Evolutionary conservation across 2,888 invertebrate genomes (phyloP), one percentile per base, ranked within the genome.

Genomic region (Pharmacophagus antenor): DNA sequence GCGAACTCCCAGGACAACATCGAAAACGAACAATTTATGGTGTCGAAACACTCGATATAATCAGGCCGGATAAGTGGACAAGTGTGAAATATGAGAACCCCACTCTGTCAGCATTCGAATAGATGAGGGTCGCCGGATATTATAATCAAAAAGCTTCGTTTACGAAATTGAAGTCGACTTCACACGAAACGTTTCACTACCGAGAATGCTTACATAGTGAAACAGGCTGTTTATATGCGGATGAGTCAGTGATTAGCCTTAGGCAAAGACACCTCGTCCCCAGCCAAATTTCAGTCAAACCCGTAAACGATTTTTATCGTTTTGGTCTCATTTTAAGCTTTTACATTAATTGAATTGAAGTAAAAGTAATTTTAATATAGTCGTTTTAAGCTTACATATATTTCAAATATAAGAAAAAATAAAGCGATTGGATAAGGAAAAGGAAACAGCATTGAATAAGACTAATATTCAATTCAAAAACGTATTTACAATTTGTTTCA

Each of bases 181-280:
- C 63, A 66, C 67, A 66, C 68, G 63, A 70, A 77, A 78, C 71
- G 65, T 77, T 79, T 72, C 70, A 65, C 73, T 68, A 66, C 73
- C 69, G 70, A 66, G 70, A 77, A 79, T 74, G 81, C 77, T 80
- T 79, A 76, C 72, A 75, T 61, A 73, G 70, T 76, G 77, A 82
- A 84, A 80, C 81, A 23, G 78, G 81, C 76, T 78, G 84, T 88
- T 86, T 86, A 80, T 86, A 88, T 88, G 85, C 88, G 84, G 85
- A 82, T 83, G 77, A 73, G 76, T 71, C 70, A 78, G 85, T 85
- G 87, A 88, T 90, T 88, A 88, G 83, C 76, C 74, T 69, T 71
- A 78, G 74, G 72, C 65, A 70, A 66, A 71, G 72, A 67, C 69
- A 65, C 77, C 76, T 73, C 73, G 76, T 73, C 72, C 75, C 80